Base-by-base conservation (phyloP, 2,113 vertebrate species). In the Oreochromis niloticus region DNA sequence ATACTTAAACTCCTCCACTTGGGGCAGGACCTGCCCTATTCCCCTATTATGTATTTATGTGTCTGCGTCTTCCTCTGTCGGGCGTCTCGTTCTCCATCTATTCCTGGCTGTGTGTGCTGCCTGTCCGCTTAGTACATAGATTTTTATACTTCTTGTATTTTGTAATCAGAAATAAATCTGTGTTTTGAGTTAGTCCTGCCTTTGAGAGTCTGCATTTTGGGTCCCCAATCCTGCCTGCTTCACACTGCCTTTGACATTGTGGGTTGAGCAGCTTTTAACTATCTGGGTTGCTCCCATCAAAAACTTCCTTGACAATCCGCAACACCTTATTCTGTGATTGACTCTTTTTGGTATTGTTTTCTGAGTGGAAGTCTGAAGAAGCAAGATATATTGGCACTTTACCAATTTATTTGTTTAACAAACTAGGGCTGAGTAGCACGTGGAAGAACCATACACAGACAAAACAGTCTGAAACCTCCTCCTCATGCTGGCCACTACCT, bases 171-270 rank as follows among this genome's bases (percentile, higher is more conserved):
- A 56, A 56, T 56, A 27, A 56, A 56, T 24, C 55, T 27, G 22
- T 56, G 55, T 56, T 56, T 56, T 56, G 55, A 56, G 55, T 50
- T 50, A 50, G 48, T 56, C 55, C 55, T 56, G 55, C 55, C 55
- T 56, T 22, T 56, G 11, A 56, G 55, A 27, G 22, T 24, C 55
- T 56, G 54, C 54, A 56, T 0, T 56, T 56, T 24, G 54, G 11
- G 0, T 56, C 0, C 22, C 54, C 22, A 56, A 56, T 0, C 54
- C 22, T 56, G 54, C 10, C 54, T 24, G 11, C 55, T 56, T 56
- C 22, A 56, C 22, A 56, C 22, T 12, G 22, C 6, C 22, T 56
- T 55, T 52, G 50, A 52, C 48, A 52, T 52, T 56, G 54, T 56
- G 48, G 48, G 48, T 52, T 9, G 55, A 56, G 22, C 11, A 56